Evolutionary conservation across 2,113 vertebrate genomes (phyloP).

Genomic region (Chascanopsetta lugubris): DNA sequence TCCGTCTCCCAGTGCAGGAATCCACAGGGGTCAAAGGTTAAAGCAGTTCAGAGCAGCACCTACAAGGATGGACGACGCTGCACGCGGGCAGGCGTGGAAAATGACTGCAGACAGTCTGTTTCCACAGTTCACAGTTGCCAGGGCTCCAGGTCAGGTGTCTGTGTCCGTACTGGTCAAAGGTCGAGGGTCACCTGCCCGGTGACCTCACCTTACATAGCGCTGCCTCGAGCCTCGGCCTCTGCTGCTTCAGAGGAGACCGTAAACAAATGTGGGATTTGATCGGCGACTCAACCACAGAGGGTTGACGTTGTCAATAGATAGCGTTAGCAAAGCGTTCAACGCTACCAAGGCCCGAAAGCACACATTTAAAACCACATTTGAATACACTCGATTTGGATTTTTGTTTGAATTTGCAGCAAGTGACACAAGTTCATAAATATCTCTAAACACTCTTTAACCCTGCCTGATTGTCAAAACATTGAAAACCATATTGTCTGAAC

Average conservation of each 20-base stretch:
- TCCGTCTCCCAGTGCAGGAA: constrained; percentile 28
- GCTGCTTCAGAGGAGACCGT: constrained; percentile 1
- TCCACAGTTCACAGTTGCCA: constrained; percentile 50
- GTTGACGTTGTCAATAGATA: neutral
- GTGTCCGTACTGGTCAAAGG: neutral
- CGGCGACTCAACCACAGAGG: neutral
- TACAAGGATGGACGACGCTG: constrained; percentile 18
- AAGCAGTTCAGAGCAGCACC: constrained; percentile 37
- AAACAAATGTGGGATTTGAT: constrained; percentile 3
- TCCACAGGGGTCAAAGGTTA: constrained; percentile 57
- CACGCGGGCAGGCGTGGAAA: constrained; percentile 18
- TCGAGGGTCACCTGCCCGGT: constrained; percentile 35
- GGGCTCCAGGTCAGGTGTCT: constrained; percentile 37
- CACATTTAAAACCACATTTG: neutral
- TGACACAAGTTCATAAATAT: no score
- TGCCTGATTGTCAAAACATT: no score
- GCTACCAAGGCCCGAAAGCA: no score
- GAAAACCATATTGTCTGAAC: no score
- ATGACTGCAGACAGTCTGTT: constrained; percentile 25
- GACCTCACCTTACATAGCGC: constrained; percentile 20
- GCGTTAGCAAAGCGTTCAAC: no score
- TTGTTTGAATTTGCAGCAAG: no score
- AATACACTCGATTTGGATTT: no score
- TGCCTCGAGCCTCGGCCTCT: constrained; percentile 42
- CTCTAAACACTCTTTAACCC: no score